phyloP scores from a whole-genome alignment of 2,113 vertebrate genomes.

The Xyrauchen texanus region DNA sequence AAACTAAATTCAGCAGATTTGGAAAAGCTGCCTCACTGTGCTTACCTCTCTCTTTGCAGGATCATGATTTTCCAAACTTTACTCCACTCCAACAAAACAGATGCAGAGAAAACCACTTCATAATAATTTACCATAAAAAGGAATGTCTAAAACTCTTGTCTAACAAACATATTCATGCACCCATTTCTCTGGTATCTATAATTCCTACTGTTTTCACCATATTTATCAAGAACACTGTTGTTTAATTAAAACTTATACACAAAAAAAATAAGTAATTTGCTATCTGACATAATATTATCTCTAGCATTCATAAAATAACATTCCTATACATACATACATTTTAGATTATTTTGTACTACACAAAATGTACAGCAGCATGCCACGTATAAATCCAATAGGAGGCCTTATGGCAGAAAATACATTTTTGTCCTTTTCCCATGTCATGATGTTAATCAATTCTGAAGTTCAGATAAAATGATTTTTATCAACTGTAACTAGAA shows the following conservation, averaged over 20 bases:
- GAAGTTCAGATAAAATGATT: not conserved
- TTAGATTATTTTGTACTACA: too few relatives aligned
- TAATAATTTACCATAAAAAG: not conserved
- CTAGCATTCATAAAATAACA: too few relatives aligned
- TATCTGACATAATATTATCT: not conserved
- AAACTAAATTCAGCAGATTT: not conserved
- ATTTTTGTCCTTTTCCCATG: too few relatives aligned
- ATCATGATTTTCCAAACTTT: constrained; percentile 1
- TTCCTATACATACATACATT: too few relatives aligned
- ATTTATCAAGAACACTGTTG: not conserved
- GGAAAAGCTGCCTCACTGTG: not conserved
- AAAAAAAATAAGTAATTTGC: not conserved
- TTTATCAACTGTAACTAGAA: not conserved
- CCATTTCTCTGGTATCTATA: not conserved
- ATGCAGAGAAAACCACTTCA: constrained; percentile 12
- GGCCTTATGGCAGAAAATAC: too few relatives aligned
- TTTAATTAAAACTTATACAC: not conserved
- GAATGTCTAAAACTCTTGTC: constrained; percentile 13
- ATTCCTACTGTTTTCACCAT: not conserved
- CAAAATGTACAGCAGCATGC: too few relatives aligned
- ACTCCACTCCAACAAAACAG: not conserved
- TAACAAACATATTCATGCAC: not conserved
- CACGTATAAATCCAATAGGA: too few relatives aligned
- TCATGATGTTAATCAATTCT: not conserved
- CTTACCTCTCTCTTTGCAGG: not conserved